Evolutionary conservation across 2,113 vertebrate genomes (phyloP).

Genomic region (Cyanistes caeruleus): DNA sequence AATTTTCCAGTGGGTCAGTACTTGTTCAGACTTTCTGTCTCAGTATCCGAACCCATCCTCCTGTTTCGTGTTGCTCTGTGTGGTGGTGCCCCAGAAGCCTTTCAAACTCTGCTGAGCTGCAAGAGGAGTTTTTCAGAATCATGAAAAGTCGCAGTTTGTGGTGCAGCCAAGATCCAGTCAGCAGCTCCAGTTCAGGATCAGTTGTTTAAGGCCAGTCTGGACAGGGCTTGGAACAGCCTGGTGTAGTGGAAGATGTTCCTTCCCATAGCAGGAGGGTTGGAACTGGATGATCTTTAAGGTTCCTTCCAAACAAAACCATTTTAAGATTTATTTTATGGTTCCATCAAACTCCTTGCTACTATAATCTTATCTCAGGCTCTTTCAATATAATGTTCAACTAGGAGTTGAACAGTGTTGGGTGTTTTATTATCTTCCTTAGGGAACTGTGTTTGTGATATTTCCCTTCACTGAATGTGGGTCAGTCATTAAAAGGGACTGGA

Average conservation of each 20-base stretch:
- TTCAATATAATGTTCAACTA: not conserved
- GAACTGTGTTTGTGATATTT: not conserved
- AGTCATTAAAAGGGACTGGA: not conserved
- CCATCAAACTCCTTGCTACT: not conserved
- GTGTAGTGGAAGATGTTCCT: not conserved
- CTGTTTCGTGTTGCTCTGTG: not conserved
- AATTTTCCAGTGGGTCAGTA: constrained; percentile 71
- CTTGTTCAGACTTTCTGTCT: not conserved
- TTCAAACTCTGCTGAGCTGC: not conserved
- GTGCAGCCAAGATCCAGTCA: not conserved
- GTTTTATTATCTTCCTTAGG: not conserved
- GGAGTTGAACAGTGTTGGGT: not conserved
- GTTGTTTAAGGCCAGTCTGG: not conserved
- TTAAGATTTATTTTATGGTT: not conserved
- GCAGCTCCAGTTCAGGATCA: not conserved
- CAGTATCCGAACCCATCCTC: not conserved
- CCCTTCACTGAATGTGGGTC: not conserved
- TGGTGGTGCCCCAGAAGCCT: not conserved
- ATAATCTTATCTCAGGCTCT: not conserved
- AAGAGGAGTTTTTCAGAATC: not conserved
- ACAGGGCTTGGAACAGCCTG: not conserved
- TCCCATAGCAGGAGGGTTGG: not conserved
- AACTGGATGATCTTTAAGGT: not conserved
- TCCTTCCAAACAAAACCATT: not conserved
- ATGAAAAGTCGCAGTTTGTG: fast-evolving